Percentiles rank a stretch among this genome's conserved stretches.
Conservation (phyloP, 2,113 vertebrate genomes). For the Pogonocichla stellata region DNA sequence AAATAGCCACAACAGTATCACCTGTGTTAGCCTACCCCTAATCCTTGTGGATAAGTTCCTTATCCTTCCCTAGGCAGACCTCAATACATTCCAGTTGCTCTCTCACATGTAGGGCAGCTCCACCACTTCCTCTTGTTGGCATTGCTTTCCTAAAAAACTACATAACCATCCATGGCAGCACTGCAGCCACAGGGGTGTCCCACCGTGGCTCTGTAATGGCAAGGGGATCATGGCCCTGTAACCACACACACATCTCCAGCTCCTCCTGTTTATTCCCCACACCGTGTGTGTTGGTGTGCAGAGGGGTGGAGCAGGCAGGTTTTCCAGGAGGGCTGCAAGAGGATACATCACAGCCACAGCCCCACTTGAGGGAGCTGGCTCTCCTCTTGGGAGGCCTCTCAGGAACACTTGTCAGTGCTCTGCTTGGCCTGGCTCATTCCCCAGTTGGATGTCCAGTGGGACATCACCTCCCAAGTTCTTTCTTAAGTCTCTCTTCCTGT, state of each 20-base stretch:
- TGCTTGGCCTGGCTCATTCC: neutral
- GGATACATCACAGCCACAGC: neutral
- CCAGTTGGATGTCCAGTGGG: neutral
- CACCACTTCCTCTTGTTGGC: neutral
- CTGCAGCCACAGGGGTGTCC: neutral
- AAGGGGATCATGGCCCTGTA: neutral
- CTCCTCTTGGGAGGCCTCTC: neutral
- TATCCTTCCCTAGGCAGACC: neutral
- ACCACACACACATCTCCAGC: neutral
- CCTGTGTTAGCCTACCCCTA: neutral
- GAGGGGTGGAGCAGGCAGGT: neutral
- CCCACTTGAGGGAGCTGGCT: neutral
- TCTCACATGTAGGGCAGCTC: neutral
- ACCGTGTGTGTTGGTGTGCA: neutral
- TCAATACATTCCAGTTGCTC: neutral
- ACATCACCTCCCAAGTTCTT: neutral
- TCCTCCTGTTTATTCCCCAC: neutral
- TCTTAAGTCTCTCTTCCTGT: neutral
- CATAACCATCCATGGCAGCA: neutral
- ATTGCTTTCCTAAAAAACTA: neutral
- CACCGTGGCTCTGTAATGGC: neutral
- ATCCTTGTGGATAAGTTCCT: neutral
- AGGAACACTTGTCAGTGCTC: neutral
- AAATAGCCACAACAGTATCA: neutral
- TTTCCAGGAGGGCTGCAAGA: neutral